These are phyloP conservation scores for Macrotrachela quadricornifera DNA, from an alignment of 1,140 invertebrate genomes.

Conservation along the genomic window DNA sequence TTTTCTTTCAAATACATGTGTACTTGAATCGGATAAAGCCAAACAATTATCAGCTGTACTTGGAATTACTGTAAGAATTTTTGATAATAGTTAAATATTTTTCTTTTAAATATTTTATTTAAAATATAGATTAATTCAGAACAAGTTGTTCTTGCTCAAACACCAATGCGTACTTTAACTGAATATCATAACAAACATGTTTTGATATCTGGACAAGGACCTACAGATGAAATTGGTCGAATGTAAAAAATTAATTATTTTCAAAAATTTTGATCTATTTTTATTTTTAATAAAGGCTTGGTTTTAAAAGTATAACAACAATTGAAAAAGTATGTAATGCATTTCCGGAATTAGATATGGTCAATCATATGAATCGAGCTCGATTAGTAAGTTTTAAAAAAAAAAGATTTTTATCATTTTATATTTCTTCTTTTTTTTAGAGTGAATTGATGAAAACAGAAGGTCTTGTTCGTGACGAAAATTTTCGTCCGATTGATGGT, in stretches of 20 bases:
- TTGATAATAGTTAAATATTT: neutral
- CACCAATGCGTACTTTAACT: conserved; percentile 20
- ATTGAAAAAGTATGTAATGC: conserved; percentile 20
- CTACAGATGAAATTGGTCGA: neutral
- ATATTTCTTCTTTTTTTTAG: neutral
- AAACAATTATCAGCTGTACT: neutral
- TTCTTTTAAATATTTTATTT: neutral
- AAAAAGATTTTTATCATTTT: conserved; percentile 19
- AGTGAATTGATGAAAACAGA: neutral
- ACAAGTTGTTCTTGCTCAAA: conserved; percentile 16
- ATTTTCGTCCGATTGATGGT: conserved; percentile 6
- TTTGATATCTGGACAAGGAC: conserved; percentile 25
- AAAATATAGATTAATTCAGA: conserved; percentile 1
- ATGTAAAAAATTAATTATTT: neutral
- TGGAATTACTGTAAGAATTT: neutral
- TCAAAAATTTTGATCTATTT: neutral
- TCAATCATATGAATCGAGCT: conserved; percentile 40
- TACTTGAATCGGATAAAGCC: too few relatives aligned
- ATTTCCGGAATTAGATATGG: conserved; percentile 45
- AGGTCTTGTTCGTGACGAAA: neutral
- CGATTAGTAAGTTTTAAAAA: conserved; percentile 24
- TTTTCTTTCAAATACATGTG: too few relatives aligned
- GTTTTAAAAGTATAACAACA: conserved; percentile 1
- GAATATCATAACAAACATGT: conserved; percentile 23
- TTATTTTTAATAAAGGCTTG: neutral